Conservation (phyloP, 2,797 vertebrate genomes). For the Nyctalus aviator region DNA sequence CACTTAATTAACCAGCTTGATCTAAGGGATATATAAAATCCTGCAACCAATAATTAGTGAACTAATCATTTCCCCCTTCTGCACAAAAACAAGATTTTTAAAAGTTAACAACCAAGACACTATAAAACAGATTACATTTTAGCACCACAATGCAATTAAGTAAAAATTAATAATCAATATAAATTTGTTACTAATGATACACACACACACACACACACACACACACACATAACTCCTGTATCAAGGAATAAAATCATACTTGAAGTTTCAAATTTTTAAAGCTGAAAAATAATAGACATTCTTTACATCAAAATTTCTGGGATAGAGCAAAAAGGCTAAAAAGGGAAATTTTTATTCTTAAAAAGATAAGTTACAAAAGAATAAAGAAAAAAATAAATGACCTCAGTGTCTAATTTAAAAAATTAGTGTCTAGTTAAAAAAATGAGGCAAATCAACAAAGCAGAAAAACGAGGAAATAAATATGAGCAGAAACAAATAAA, state of each 20-base stretch:
- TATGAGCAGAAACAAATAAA: constrained; percentile 13
- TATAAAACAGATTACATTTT: background rate
- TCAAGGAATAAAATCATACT: background rate
- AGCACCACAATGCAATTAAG: background rate
- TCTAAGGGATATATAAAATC: background rate
- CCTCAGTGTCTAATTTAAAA: background rate
- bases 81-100: background rate
- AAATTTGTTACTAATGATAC: background rate
- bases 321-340: background rate
- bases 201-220: background rate
- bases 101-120: background rate
- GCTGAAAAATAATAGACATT: background rate
- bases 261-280: background rate
- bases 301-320: background rate
- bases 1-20: constrained; percentile 34
- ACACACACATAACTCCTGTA: background rate
- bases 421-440: background rate
- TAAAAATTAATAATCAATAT: background rate
- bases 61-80: background rate
- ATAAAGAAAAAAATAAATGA: background rate
- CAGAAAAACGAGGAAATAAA: background rate
- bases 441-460: background rate
- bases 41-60: background rate
- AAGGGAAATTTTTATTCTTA: background rate
- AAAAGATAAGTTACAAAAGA: background rate